These are phyloP conservation scores for Melikaiella ostensackeni DNA, from an alignment of 2,888 invertebrate species.

Conservation along the genomic window DNA sequence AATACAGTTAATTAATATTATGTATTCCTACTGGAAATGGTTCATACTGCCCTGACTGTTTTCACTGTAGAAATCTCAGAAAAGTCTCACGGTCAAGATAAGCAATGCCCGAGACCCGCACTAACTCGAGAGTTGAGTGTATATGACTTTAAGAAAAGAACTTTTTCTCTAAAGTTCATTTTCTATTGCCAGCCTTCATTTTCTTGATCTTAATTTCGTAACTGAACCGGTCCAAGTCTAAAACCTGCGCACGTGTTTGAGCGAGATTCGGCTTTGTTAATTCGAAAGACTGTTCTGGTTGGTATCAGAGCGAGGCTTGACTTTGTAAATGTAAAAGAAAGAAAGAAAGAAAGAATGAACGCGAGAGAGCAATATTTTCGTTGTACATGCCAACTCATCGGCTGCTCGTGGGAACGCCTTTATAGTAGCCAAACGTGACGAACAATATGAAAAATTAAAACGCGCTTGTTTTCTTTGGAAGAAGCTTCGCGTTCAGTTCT, in stretches of 20 bases:
- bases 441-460: conserved; percentile 64
- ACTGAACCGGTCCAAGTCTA: not conserved
- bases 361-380: conserved; percentile 68
- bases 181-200: not conserved
- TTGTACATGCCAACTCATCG: conserved; percentile 73
- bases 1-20: too few species aligned
- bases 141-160: not conserved
- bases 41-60: too few species aligned
- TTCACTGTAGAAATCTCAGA: too few species aligned
- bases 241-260: conserved; percentile 27
- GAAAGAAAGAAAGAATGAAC: conserved; percentile 53
- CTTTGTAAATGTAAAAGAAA: conserved; percentile 48
- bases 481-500: conserved; percentile 59
- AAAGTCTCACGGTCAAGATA: too few species aligned
- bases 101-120: too few species aligned
- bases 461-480: conserved; percentile 66
- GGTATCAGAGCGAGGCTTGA: conserved; percentile 56
- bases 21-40: too few species aligned
- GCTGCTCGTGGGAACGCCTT: conserved; percentile 69
- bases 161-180: not conserved
- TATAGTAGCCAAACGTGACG: conserved; percentile 65
- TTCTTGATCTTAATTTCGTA: not conserved
- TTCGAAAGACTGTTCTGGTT: conserved; percentile 50
- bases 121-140: too few species aligned
- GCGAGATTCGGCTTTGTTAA: conserved; percentile 48